These are phyloP conservation scores for Eunapius fragilis DNA, from an alignment of 37 sponge, comb jelly and placozoan species.

Conservation along the genomic window DNA sequence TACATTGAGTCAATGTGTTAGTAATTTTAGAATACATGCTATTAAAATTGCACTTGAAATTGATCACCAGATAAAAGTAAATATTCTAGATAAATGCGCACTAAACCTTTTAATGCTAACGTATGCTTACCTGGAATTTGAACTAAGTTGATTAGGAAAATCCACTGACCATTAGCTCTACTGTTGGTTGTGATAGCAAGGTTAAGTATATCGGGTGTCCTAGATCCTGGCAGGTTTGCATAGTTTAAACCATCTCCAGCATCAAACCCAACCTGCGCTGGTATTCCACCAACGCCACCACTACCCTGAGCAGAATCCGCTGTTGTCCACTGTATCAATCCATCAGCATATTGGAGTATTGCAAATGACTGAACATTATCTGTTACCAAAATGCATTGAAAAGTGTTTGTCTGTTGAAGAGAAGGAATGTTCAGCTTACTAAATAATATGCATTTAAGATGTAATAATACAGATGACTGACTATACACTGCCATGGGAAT, in stretches of 20 bases:
- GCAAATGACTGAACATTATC: neutral
- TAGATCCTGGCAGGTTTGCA: neutral
- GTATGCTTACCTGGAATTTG: neutral
- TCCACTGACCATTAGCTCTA: neutral
- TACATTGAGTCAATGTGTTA: too few species aligned
- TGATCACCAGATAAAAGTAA: too few species aligned
- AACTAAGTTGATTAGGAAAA: neutral
- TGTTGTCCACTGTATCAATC: neutral
- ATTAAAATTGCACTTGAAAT: too few species aligned
- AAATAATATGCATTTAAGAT: too few species aligned
- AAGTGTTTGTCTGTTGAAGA: neutral
- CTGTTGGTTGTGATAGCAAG: neutral
- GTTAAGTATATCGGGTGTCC: neutral
- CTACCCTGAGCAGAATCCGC: neutral
- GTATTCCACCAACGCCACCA: neutral
- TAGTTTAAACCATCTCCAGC: neutral
- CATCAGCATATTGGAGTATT: neutral
- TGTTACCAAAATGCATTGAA: neutral
- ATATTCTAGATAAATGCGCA: too few species aligned
- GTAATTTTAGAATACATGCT: too few species aligned
- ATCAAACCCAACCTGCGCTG: slow-evolving; percentile 7
- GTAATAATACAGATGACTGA: too few species aligned
- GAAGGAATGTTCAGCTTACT: too few species aligned
- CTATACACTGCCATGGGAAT: too few species aligned
- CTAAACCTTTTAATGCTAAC: too few species aligned